phyloP scores from a whole-genome alignment of 2,888 invertebrate species.

The Harpagoxenus sublaevis region DNA sequence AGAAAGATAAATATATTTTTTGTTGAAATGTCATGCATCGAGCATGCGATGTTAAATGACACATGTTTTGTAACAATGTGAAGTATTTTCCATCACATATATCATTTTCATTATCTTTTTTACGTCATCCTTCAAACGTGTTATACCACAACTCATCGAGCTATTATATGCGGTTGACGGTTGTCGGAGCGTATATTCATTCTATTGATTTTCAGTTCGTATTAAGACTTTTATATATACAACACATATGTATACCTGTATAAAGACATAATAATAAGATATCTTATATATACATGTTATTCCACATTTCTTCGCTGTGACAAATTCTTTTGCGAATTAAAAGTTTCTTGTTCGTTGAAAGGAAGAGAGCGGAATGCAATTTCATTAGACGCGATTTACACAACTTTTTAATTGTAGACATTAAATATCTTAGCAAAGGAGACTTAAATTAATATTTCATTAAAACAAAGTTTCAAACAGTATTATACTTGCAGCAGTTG shows the following conservation, averaged over 20 bases:
- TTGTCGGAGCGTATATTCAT: neutral
- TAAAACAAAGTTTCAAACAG: slow-evolving; percentile 18
- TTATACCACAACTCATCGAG: slow-evolving; percentile 9
- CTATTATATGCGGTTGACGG: slow-evolving; percentile 23
- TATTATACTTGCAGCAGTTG: neutral
- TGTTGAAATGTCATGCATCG: neutral
- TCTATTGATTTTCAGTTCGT: slow-evolving; percentile 30
- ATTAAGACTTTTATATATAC: too few relatives aligned
- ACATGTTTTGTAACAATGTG: neutral
- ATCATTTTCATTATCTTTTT: slow-evolving; percentile 41
- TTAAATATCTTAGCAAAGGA: slow-evolving; percentile 18
- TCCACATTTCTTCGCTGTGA: neutral
- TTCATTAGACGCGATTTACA: slow-evolving; percentile 14
- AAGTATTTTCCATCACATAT: neutral
- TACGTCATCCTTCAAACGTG: neutral
- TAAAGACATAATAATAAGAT: neutral
- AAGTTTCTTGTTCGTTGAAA: neutral
- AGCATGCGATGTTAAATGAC: neutral
- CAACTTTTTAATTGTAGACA: slow-evolving; percentile 24
- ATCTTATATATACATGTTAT: too few relatives aligned
- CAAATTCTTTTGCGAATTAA: slow-evolving; percentile 2
- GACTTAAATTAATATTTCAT: slow-evolving; percentile 11
- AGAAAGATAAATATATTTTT: neutral
- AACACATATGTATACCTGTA: neutral
- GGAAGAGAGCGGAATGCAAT: neutral